Conservation (phyloP, 1,140 invertebrate genomes). For the Drosophila sp. region DNA sequence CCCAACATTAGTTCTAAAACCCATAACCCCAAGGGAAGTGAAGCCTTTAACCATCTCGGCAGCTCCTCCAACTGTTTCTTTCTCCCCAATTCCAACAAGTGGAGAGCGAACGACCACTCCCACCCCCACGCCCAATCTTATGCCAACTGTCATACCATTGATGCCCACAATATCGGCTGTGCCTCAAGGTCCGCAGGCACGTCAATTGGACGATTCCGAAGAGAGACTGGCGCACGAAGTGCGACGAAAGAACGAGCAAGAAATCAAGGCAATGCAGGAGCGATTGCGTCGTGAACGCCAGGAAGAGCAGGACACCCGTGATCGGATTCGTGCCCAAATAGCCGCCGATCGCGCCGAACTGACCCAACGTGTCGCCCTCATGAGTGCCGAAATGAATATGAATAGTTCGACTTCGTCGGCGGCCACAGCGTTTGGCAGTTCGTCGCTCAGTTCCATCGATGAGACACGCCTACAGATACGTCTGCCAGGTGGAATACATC, state of each 20-base stretch:
- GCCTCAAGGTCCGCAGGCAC: neutral
- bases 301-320: conserved; percentile 86
- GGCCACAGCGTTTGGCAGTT: conserved; percentile 1
- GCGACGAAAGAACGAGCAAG: conserved; percentile 87
- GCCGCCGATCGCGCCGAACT: conserved; percentile 87
- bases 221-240: neutral
- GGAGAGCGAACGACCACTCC: neutral
- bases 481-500: conserved; percentile 88
- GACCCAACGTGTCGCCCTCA: conserved; percentile 6
- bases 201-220: neutral
- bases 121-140: neutral
- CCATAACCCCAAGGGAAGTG: too few relatives aligned
- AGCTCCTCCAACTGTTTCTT: conserved; percentile 14
- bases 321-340: conserved; percentile 88
- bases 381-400: conserved; percentile 8
- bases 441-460: conserved; percentile 82
- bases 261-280: conserved; percentile 87
- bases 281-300: conserved; percentile 85
- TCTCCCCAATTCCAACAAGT: neutral
- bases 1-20: too few relatives aligned
- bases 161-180: conserved; percentile 10
- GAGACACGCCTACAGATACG: conserved; percentile 92
- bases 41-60: too few relatives aligned
- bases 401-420: neutral
- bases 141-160: conserved; percentile 19